phyloP scores from a whole-genome alignment of 1,140 invertebrate genomes.

The Bemisia tabaci region DNA sequence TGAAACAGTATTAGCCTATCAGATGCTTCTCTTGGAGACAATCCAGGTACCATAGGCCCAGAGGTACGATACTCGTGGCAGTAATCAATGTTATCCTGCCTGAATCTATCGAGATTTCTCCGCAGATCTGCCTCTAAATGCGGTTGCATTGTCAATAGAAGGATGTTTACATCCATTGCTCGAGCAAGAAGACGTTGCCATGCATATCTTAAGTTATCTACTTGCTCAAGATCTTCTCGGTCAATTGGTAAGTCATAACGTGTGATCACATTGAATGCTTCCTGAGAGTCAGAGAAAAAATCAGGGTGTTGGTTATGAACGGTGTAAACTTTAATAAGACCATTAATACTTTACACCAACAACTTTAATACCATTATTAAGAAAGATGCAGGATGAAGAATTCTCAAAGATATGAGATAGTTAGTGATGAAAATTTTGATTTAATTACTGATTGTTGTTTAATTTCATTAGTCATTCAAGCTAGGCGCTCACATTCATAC shows the following conservation, averaged over 20 bases:
- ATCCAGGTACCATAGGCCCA: conserved; percentile 86
- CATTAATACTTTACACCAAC: too few relatives aligned
- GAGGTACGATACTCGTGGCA: conserved; percentile 69
- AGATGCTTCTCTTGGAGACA: conserved; percentile 81
- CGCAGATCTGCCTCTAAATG: conserved; percentile 72
- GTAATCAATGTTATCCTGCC: conserved; percentile 67
- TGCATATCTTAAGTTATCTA: conserved; percentile 78
- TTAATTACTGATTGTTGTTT: too few relatives aligned
- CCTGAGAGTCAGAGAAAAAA: conserved; percentile 42
- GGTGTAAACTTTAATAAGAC: too few relatives aligned
- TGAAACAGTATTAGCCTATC: conserved; percentile 83
- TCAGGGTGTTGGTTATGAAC: too few relatives aligned
- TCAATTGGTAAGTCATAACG: conserved; percentile 75
- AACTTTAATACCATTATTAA: too few relatives aligned
- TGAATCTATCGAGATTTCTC: conserved; percentile 70
- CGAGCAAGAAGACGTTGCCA: conserved; percentile 68
- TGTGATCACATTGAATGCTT: conserved; percentile 83
- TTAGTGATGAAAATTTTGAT: too few relatives aligned
- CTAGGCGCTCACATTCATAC: too few relatives aligned
- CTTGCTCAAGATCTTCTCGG: conserved; percentile 77
- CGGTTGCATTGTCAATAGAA: conserved; percentile 73
- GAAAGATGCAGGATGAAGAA: too few relatives aligned
- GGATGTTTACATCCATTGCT: conserved; percentile 62
- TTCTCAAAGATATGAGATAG: too few relatives aligned
- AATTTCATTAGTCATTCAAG: too few relatives aligned